These are phyloP conservation scores for Rhyacophila brunnea DNA, from an alignment of 1,140 invertebrate genomes.

Conservation along the genomic window DNA sequence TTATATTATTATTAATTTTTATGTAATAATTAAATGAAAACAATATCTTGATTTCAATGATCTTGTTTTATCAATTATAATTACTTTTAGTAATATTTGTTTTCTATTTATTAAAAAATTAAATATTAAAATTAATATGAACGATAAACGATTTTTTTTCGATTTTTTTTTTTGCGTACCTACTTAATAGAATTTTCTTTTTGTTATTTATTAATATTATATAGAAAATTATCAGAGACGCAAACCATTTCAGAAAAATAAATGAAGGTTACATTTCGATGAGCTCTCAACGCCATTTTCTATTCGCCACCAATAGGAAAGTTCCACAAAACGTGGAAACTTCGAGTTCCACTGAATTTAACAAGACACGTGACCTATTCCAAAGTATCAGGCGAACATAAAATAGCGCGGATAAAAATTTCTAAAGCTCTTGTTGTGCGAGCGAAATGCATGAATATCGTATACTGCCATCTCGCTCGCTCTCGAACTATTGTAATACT, in stretches of 20 bases:
- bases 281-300: neutral
- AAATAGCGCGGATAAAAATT: neutral
- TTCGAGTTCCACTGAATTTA: conserved; percentile 22
- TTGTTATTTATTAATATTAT: too few relatives aligned
- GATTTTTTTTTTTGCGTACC: too few relatives aligned
- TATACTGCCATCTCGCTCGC: conserved; percentile 5
- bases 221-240: neutral
- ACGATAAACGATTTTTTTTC: too few relatives aligned
- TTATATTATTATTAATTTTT: too few relatives aligned
- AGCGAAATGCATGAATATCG: neutral
- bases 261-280: neutral
- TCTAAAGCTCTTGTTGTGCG: neutral
- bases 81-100: too few relatives aligned
- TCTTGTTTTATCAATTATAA: too few relatives aligned
- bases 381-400: conserved; percentile 23
- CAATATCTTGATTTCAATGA: too few relatives aligned
- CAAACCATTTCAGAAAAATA: neutral
- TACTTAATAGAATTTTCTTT: too few relatives aligned
- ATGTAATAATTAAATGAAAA: too few relatives aligned
- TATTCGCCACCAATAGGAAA: neutral
- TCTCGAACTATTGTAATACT: neutral
- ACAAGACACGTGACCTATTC: conserved; percentile 34
- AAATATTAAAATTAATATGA: too few relatives aligned
- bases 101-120: too few relatives aligned
- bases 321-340: conserved; percentile 16